These are phyloP conservation scores for Trilocha varians DNA, from an alignment of 2,888 invertebrate genomes.

Conservation along the genomic window DNA sequence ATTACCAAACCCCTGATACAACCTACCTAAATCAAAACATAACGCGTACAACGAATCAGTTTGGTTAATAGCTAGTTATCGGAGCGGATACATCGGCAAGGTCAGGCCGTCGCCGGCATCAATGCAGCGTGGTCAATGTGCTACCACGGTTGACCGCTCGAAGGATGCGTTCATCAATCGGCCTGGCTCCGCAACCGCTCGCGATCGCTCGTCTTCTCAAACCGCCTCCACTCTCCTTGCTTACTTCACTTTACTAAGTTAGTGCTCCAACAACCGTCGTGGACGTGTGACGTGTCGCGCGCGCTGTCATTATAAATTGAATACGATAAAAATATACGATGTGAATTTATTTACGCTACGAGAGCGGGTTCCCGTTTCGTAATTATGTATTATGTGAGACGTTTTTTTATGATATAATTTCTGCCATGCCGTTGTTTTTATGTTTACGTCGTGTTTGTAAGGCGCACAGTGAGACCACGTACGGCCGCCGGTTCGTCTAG, in stretches of 20 bases:
- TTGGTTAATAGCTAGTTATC: not conserved
- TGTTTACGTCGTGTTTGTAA: constrained; percentile 46
- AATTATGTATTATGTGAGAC: constrained; percentile 21
- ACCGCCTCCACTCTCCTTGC: constrained; percentile 46
- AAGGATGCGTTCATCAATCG: not conserved
- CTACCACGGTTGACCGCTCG: not conserved
- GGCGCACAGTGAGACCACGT: constrained; percentile 36
- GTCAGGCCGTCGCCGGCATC: not conserved
- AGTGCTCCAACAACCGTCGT: constrained; percentile 47
- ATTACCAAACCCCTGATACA: constrained; percentile 5
- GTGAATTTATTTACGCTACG: constrained; percentile 31
- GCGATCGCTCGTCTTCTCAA: constrained; percentile 26
- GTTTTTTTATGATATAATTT: constrained; percentile 27
- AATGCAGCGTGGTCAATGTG: not conserved
- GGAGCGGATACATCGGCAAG: not conserved
- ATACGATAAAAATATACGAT: constrained; percentile 37
- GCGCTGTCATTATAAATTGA: constrained; percentile 27
- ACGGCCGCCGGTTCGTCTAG: constrained; percentile 22
- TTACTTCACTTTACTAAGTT: constrained; percentile 41
- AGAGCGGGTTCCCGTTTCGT: constrained; percentile 28
- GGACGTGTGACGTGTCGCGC: constrained; percentile 47
- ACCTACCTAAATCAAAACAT: not conserved
- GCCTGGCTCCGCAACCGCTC: constrained; percentile 9
- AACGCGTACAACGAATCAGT: not conserved
- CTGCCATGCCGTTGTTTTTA: constrained; percentile 20